Base-by-base conservation (phyloP, 2,888 invertebrate species). In the Psylliodes chrysocephalus region DNA sequence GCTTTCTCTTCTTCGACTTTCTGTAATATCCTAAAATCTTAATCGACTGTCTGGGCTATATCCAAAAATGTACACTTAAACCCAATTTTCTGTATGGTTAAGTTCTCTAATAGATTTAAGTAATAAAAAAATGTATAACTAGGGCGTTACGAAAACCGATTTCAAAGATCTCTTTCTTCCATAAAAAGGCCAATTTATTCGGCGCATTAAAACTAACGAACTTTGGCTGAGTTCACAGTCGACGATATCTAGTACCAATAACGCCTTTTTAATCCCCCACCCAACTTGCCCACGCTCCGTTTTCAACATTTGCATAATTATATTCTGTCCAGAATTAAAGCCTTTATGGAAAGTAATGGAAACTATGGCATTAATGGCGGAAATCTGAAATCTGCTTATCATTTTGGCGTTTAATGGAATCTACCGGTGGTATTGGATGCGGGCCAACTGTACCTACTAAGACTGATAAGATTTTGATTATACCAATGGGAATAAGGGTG, bases 351-450 rank as follows among this genome's bases (percentile, higher is more conserved):
- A 59, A 59, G 56, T 62, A 61, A 64, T 64, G 64, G 61, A 60
- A 63, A 63, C 66, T 66, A 60, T 63, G 60, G 67, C 63, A 67
- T 69, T 65, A 67, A 69, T 65, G 69, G 54, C 51, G 65, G 60
- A 61, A 63, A 66, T 66, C 66, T 64, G 61, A 57, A 64, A 64
- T 67, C 64, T 69, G 66, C 69, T 69, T 69, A 67, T 67, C 69
- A 69, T 64, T 64, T 64, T 60, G 35, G 55, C 61, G 52, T 66
- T 61, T 68, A 68, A 68, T 68, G 66, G 66, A 68, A 68, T 66
- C 60, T 55, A 63, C 66, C 63, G 60, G 42, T 46, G 12, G 33
- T 63, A n/a, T 10, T 4, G 46, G 6, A 19, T n/a, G n/a, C n/a
- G n/a, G n/a, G n/a, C n/a, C n/a, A n/a, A n/a, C n/a, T n/a, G n/a